phyloP scores from a whole-genome alignment of 2,797 vertebrate genomes.

The Manis crassicaudata region DNA sequence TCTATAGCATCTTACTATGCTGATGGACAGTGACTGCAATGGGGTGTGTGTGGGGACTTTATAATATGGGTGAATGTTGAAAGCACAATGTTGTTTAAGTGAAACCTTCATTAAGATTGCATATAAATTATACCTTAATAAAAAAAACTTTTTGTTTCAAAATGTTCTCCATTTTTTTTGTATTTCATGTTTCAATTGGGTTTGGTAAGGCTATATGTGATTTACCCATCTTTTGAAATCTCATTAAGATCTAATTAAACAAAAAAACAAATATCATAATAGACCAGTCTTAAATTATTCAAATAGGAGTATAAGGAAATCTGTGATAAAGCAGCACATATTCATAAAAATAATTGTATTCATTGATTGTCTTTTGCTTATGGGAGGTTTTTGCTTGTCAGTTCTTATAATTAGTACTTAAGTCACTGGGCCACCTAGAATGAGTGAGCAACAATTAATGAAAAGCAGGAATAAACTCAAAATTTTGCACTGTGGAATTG shows the following conservation, averaged over 20 bases:
- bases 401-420: neutral
- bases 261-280: neutral
- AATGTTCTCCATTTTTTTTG: neutral
- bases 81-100: too few relatives aligned
- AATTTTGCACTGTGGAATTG: neutral
- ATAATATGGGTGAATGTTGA: too few relatives aligned
- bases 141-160: neutral
- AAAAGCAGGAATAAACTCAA: neutral
- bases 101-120: too few relatives aligned
- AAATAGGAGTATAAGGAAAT: neutral
- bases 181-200: neutral
- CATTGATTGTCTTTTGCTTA: neutral
- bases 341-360: neutral
- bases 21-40: too few relatives aligned
- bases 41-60: too few relatives aligned
- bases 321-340: neutral
- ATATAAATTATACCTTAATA: too few relatives aligned
- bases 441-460: neutral
- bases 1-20: too few relatives aligned
- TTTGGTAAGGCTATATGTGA: neutral
- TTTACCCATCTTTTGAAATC: neutral
- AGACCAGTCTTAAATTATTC: neutral
- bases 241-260: neutral
- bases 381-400: neutral
- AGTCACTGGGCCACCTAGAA: neutral